Base-by-base conservation (phyloP, 2,797 vertebrate genomes). In the Arrhamphus sclerolepis region DNA sequence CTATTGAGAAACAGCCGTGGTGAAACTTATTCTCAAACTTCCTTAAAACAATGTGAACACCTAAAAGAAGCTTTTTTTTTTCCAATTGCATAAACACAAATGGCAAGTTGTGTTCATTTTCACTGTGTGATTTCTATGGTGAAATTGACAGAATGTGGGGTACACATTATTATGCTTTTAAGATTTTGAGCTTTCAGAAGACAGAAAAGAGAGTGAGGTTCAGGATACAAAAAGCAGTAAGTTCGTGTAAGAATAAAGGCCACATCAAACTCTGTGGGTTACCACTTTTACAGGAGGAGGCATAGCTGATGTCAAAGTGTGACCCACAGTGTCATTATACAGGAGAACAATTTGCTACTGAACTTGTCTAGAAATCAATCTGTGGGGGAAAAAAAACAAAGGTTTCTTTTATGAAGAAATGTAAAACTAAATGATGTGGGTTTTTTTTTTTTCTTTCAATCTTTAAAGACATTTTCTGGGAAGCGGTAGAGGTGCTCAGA, bases 161-260 rank as follows among this genome's bases (percentile, higher is more conserved):
- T 54, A 81, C 83, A 82, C 84, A 87, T 85, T 72, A 78, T 85
- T 84, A 65, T 74, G 46, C 78, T 77, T 78, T 91, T 91, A 55
- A 82, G 42, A 70, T 78, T 77, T 67, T 57, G 54, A 80, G 78
- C 76, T 80, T 86, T 81, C 29, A 80, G 21, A 53, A 56, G 65
- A 67, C 38, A 38, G 61, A 65, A 69, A 31, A 72, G 17, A 40
- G 19, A 40, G 60, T 66, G 67, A 66, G 39, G 46, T 62, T 64
- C 0, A 5, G 4, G 46, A 78, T 84, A 82, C 67, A 83, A 89
- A 83, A 81, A 74, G 79, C 42, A 79, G 61, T 29, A 4, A 40
- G 65, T 68, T 75, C 65, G 56, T 62, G 47, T 56, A 62, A 64
- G 38, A 40, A 66, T 72, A 65, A 28, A 29, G 63, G 61, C 62